Percentiles rank a stretch among this genome's conserved stretches.
phyloP scores from a whole-genome alignment of 2,888 invertebrate genomes.

The Sarcophaga subvicina region DNA sequence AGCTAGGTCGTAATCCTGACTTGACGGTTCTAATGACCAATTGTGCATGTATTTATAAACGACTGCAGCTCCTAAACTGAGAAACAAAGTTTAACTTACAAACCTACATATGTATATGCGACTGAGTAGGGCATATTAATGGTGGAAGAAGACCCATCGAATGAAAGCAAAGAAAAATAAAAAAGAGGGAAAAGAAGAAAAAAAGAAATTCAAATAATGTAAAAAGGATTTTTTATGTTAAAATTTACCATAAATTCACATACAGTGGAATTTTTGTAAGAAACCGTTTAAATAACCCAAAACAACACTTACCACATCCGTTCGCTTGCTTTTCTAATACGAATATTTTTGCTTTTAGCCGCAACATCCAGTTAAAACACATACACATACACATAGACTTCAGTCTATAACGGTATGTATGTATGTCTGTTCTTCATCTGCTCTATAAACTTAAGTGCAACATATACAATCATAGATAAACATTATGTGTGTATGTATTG shows the following conservation, averaged over 20 bases:
- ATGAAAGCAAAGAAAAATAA: neutral
- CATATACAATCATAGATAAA: too few species aligned
- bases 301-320: slow-evolving; percentile 69
- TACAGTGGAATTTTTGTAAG: slow-evolving; percentile 66
- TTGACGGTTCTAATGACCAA: too few species aligned
- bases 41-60: too few species aligned
- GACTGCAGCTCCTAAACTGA: too few species aligned
- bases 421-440: neutral
- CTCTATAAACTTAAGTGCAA: neutral
- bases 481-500: neutral
- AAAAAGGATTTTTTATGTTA: slow-evolving; percentile 61
- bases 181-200: slow-evolving; percentile 28
- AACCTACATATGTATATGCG: too few species aligned
- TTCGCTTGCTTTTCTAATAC: slow-evolving; percentile 47
- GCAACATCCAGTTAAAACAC: slow-evolving; percentile 25
- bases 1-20: too few species aligned
- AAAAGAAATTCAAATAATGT: slow-evolving; percentile 60
- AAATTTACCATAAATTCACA: slow-evolving; percentile 69
- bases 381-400: neutral
- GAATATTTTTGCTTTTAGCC: slow-evolving; percentile 57
- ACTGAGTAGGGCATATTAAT: too few species aligned
- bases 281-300: slow-evolving; percentile 69
- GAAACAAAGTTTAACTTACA: too few species aligned
- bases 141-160: neutral
- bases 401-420: neutral